Evolutionary conservation across 2,113 vertebrate species (phyloP).

Genomic region (Cisticola juncidis): DNA sequence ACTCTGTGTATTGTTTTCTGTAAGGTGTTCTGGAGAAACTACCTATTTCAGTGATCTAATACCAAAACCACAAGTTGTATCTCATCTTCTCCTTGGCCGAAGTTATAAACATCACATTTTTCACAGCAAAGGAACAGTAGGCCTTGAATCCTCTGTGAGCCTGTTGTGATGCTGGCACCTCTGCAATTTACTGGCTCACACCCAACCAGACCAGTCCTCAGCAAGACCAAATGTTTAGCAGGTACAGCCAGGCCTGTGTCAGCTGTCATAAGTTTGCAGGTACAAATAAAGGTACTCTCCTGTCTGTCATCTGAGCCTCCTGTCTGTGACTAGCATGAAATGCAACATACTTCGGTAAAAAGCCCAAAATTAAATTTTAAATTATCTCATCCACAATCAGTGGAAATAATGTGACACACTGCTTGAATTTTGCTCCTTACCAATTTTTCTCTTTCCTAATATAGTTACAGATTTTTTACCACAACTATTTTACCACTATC

Average conservation of each 20-base stretch:
- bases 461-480: background rate
- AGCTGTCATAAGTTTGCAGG: background rate
- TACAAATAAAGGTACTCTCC: background rate
- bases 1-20: background rate
- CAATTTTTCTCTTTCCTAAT: background rate
- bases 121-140: background rate
- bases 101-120: background rate
- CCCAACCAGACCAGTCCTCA: background rate
- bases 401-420: background rate
- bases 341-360: background rate
- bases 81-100: background rate
- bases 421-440: background rate
- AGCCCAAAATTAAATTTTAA: background rate
- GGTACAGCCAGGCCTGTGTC: accelerated
- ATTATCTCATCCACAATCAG: background rate
- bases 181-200: accelerated
- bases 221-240: background rate
- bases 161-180: accelerated
- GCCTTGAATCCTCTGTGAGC: background rate
- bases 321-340: background rate
- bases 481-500: no score
- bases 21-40: background rate
- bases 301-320: background rate
- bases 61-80: background rate
- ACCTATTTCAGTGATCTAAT: background rate